These are phyloP conservation scores for Corythoichthys intestinalis DNA, from an alignment of 2,113 vertebrate species.

Conservation along the genomic window DNA sequence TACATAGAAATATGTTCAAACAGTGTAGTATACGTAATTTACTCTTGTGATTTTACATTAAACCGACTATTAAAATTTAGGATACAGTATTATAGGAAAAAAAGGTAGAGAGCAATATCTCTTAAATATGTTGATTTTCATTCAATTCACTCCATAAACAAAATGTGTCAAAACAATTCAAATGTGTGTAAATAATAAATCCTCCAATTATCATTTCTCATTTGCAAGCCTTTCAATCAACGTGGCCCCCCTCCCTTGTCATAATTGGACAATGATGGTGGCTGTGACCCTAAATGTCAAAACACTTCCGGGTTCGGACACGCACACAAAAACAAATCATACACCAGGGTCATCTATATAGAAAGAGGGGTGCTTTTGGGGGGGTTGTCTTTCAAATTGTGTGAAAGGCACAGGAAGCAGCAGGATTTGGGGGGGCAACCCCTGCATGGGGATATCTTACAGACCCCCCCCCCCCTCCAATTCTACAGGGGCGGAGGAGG, in stretches of 20 bases:
- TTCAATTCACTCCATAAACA: no score
- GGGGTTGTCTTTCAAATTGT: conserved; percentile 3
- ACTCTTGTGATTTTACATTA: no score
- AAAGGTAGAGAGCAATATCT: no score
- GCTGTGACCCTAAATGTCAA: conserved; percentile 34
- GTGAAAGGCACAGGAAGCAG: conserved; percentile 55
- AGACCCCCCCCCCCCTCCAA: conserved; percentile 36
- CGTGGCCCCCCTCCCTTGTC: not conserved
- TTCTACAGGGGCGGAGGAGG: conserved; percentile 45
- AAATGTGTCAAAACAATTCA: no score
- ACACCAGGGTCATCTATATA: conserved; percentile 57
- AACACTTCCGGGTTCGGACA: conserved; percentile 42
- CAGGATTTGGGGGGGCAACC: conserved; percentile 58
- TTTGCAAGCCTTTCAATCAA: no score
- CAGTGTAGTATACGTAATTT: no score
- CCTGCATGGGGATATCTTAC: conserved; percentile 63
- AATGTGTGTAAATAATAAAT: no score
- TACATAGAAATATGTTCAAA: no score
- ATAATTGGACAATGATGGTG: not conserved
- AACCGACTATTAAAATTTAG: no score
- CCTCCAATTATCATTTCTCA: no score
- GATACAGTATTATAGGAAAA: no score
- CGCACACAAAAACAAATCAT: conserved; percentile 49
- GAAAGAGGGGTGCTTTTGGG: conserved; percentile 52
- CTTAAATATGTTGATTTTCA: no score